Base-by-base conservation (phyloP, 1,140 invertebrate species). In the Metaphire vulgaris region DNA sequence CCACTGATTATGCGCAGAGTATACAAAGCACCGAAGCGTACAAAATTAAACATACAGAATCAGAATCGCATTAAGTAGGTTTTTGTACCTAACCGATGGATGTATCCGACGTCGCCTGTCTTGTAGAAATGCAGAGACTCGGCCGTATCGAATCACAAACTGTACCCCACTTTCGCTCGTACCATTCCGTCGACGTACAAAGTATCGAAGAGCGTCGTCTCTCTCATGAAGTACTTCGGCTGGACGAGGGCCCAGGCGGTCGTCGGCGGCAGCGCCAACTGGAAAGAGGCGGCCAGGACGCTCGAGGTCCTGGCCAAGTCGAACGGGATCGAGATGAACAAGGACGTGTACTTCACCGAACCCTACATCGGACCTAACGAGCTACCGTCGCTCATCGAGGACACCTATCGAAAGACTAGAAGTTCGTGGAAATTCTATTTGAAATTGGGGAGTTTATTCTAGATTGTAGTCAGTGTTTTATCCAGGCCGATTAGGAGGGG, bases 241-340 rank as follows among this genome's bases (percentile, higher is more conserved):
- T 98, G 96, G 96, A 90, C 91, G 74, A 94, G 94, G 84, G 97
- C 97, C 86, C 41, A 92, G 29, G 93, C 98, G 74, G 89, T 98
- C n/a, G 92, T 92, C 76, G 94, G 96, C 82, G 89, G 91, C 75
- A 86, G 89, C 0, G 66, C 78, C 1, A 82, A 81, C 65, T 94
- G 91, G 92, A 88, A 88, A 75, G 92, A 90, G 1, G 93, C 95
- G 1, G 93, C 92, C 0, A 86, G 90, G 76, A 91, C 90, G 1
- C 86, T 96, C 41, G 88, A 90, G 82, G 88, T 90, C 74, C 89
- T 92, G 83, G 93, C 93, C 0, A 85, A 87, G 76, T 86, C 88
- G 78, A 34, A 41, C 28, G 72, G 33, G 16, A 73, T 73, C 1
- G 34, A 31, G 2, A 73, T 73, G 72, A 73, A 73, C 72, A 76